Conservation (phyloP, 1,140 invertebrate species). For the Anastatus disparis region DNA sequence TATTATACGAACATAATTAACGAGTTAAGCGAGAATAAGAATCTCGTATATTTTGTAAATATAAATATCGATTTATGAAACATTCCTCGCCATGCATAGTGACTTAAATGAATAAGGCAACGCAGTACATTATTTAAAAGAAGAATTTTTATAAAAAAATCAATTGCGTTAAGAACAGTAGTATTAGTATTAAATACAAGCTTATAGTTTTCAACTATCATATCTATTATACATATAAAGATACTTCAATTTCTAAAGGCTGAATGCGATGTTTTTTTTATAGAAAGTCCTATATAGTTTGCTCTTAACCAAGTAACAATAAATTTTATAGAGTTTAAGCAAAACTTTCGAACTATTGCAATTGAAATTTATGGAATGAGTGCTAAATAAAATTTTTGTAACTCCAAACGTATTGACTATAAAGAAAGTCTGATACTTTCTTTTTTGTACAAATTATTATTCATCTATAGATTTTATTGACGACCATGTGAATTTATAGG, state of each 20-base stretch:
- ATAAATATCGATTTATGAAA: slow-evolving; percentile 36
- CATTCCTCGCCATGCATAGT: slow-evolving; percentile 54
- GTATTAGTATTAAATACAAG: slow-evolving; percentile 27
- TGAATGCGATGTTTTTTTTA: not conserved
- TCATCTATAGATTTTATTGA: no score
- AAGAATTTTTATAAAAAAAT: slow-evolving; percentile 21
- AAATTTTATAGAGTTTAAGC: no score
- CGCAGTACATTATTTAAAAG: slow-evolving; percentile 13
- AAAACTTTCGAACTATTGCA: no score
- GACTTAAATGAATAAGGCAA: slow-evolving; percentile 48
- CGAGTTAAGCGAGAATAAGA: not conserved
- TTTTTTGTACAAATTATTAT: no score
- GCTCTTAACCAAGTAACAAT: not conserved
- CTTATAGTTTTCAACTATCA: not conserved
- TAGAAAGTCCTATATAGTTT: not conserved
- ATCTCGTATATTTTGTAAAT: slow-evolving; percentile 23
- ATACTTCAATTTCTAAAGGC: not conserved
- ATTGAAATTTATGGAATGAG: no score
- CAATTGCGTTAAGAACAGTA: slow-evolving; percentile 18
- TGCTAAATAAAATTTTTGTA: not conserved
- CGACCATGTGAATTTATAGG: no score
- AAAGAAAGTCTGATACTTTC: no score
- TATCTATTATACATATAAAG: not conserved
- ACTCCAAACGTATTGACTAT: no score
- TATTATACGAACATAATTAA: not conserved